Evolutionary conservation across 2,888 invertebrate species (phyloP).

Genomic region (Gerris lacustris): DNA sequence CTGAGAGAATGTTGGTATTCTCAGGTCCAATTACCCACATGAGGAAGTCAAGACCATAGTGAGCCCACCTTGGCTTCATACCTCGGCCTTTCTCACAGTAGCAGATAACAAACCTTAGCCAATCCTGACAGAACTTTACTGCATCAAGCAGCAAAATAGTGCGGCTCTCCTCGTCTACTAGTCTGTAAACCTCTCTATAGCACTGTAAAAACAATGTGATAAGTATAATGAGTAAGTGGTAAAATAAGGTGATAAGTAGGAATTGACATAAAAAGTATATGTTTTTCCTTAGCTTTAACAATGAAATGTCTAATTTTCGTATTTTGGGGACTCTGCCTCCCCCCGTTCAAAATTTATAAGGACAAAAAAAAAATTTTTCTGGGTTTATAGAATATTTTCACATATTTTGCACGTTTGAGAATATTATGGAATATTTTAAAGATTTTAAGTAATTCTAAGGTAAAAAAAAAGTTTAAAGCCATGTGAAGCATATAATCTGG

Average conservation of each 20-base stretch:
- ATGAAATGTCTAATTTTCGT: not conserved
- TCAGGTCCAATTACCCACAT: conserved; percentile 73
- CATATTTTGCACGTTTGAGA: too few relatives aligned
- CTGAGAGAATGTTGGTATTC: conserved; percentile 61
- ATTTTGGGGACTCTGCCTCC: too few relatives aligned
- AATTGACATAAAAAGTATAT: not conserved
- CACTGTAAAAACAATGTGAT: conserved; percentile 36
- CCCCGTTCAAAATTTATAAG: too few relatives aligned
- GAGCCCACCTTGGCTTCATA: conserved; percentile 73
- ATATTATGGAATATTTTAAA: too few relatives aligned
- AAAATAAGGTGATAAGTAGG: not conserved
- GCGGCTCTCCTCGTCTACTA: conserved; percentile 41
- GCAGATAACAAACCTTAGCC: conserved; percentile 80
- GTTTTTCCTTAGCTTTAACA: not conserved
- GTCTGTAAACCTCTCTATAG: conserved; percentile 58
- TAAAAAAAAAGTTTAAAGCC: too few relatives aligned
- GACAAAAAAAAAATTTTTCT: too few relatives aligned
- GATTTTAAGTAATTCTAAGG: too few relatives aligned
- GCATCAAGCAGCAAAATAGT: conserved; percentile 15
- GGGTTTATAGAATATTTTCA: too few relatives aligned
- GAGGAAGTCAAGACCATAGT: conserved; percentile 76
- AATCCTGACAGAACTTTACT: conserved; percentile 55
- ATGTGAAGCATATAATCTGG: too few relatives aligned
- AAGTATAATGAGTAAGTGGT: conserved; percentile 11
- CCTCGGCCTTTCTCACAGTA: conserved; percentile 74